phyloP scores from a whole-genome alignment of 2,888 invertebrate species.

The Cheilosia scutellata region DNA sequence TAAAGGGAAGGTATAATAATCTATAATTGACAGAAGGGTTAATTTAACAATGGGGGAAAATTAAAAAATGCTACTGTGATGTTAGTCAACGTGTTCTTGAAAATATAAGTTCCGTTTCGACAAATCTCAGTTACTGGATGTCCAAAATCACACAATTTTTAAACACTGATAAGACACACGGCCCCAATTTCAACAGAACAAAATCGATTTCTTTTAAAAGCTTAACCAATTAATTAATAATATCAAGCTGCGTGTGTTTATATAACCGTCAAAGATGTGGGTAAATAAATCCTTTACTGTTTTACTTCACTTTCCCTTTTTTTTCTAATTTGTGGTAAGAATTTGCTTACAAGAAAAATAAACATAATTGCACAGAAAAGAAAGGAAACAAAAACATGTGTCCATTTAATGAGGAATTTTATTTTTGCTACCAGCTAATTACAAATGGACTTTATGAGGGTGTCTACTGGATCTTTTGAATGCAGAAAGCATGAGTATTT shows the following conservation, averaged over 20 bases:
- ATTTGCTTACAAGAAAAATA: constrained; percentile 19
- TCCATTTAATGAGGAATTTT: constrained; percentile 1
- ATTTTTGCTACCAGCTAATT: constrained; percentile 10
- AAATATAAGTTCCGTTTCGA: too few relatives aligned
- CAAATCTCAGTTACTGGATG: too few relatives aligned
- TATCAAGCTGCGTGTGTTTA: constrained; percentile 29
- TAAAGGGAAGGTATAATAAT: too few relatives aligned
- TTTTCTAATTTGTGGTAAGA: constrained; percentile 2
- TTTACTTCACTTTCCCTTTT: constrained; percentile 16
- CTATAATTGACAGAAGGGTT: too few relatives aligned
- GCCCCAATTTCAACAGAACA: not conserved
- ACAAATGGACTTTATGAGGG: constrained; percentile 24
- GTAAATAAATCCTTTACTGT: constrained; percentile 13
- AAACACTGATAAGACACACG: too few relatives aligned
- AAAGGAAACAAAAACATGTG: constrained; percentile 3
- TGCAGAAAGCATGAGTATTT: not conserved
- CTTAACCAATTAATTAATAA: constrained; percentile 21
- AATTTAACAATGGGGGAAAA: too few relatives aligned
- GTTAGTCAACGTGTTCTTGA: too few relatives aligned
- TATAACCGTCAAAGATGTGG: constrained; percentile 18
- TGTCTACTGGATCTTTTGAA: not conserved
- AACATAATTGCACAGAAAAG: constrained; percentile 3
- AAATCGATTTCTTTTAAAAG: not conserved
- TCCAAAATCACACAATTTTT: too few relatives aligned
- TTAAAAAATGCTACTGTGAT: too few relatives aligned